Conservation (phyloP, 53 echinoderm and acorn worm species). For the Luidia sarsii region DNA sequence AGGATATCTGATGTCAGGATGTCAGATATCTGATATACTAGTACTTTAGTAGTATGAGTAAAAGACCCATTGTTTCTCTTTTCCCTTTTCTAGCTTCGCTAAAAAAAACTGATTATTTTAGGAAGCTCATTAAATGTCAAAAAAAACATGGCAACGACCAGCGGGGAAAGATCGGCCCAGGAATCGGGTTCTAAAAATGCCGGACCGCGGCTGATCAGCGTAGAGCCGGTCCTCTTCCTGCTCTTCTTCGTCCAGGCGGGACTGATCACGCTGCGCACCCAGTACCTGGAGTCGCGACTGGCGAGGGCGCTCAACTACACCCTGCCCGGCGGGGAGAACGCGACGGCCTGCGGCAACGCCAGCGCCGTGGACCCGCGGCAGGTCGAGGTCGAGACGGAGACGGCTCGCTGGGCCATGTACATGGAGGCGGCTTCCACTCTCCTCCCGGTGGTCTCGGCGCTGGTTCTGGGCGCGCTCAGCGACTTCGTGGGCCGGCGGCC, state of each 20-base stretch:
- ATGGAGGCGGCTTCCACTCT: conserved; percentile 37
- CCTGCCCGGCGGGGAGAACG: neutral
- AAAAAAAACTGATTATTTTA: too few relatives aligned
- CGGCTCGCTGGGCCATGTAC: conserved; percentile 51
- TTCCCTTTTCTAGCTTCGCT: too few relatives aligned
- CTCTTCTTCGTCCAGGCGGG: conserved; percentile 52
- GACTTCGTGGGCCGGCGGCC: conserved; percentile 61
- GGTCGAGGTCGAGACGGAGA: conserved; percentile 45
- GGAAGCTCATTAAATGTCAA: too few relatives aligned
- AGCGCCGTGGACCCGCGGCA: conserved; percentile 35
- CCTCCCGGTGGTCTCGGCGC: conserved; percentile 31
- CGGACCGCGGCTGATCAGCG: conserved; percentile 14
- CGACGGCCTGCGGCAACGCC: conserved; percentile 4
- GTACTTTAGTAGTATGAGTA: too few relatives aligned
- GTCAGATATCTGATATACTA: too few relatives aligned
- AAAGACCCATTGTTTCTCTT: too few relatives aligned
- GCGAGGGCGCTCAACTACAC: conserved; percentile 24
- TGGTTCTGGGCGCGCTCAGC: conserved; percentile 32
- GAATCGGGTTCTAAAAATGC: neutral
- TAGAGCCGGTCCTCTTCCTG: conserved; percentile 58
- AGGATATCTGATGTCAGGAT: too few relatives aligned
- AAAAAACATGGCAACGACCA: too few relatives aligned
- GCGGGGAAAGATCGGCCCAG: neutral
- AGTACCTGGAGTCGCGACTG: conserved; percentile 41
- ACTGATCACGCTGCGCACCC: conserved; percentile 38